phyloP scores from a whole-genome alignment of 1,140 invertebrate species.

The Oscheius sp. region DNA sequence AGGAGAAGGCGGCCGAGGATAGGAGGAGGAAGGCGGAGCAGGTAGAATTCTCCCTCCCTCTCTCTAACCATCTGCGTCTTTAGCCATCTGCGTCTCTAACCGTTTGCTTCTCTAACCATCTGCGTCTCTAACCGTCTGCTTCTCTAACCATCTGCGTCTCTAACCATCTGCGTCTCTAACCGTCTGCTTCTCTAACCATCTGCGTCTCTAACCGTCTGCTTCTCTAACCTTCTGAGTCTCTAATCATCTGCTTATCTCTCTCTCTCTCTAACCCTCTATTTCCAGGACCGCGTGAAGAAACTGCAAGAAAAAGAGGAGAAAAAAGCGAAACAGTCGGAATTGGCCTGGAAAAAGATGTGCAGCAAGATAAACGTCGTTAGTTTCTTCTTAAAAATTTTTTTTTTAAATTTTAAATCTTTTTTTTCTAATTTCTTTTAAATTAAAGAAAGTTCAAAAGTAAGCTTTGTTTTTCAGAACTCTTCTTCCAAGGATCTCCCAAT shows the following conservation, averaged over 20 bases:
- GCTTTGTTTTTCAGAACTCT: no score
- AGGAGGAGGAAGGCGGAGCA: slow-evolving; percentile 30
- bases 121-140: background rate
- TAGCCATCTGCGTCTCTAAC: background rate
- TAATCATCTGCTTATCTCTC: background rate
- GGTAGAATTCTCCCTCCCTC: slow-evolving; percentile 5
- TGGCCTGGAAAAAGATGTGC: background rate
- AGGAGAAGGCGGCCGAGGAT: slow-evolving; percentile 46
- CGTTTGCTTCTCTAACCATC: background rate
- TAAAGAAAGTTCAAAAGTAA: no score
- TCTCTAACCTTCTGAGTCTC: background rate
- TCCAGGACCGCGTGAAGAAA: background rate
- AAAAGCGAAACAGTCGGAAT: background rate
- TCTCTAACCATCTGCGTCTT: background rate
- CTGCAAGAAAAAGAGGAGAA: slow-evolving; percentile 1
- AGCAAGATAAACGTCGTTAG: no score
- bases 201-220: no score
- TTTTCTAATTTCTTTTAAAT: no score
- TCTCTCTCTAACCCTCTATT: background rate
- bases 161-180: background rate
- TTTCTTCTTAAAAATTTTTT: no score
- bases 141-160: background rate
- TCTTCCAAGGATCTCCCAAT: no score
- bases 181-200: no score
- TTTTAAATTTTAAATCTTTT: no score